Evolutionary conservation across 2,113 vertebrate genomes (phyloP).

Genomic region (Cynopterus brachyotis): DNA sequence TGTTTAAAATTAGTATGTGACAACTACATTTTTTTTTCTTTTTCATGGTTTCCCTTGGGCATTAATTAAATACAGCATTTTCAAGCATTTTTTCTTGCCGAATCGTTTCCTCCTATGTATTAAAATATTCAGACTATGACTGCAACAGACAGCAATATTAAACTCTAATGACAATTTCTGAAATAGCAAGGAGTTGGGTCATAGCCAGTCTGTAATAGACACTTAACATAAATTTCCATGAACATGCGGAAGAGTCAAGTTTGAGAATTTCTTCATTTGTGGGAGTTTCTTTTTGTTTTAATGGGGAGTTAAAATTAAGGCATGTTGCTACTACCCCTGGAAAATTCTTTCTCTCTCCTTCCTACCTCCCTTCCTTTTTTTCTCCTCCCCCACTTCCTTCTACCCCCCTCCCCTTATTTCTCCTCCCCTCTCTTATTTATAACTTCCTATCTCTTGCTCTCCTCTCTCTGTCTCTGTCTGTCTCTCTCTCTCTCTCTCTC

Average conservation of each 20-base stretch:
- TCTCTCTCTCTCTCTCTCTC: accelerated
- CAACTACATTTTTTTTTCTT: conserved; percentile 34
- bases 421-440: too few relatives aligned
- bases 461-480: accelerated
- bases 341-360: not conserved
- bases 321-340: not conserved
- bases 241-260: conserved; percentile 53
- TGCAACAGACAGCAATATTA: conserved; percentile 52
- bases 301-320: conserved; percentile 10
- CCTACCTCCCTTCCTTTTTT: not conserved
- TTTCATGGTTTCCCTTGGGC: conserved; percentile 57
- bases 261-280: conserved; percentile 18
- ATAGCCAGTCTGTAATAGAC: conserved; percentile 40
- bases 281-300: conserved; percentile 14
- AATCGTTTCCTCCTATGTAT: conserved; percentile 54
- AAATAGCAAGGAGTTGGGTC: conserved; percentile 40
- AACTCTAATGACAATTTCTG: conserved; percentile 57
- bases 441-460: too few relatives aligned
- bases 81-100: conserved; percentile 57
- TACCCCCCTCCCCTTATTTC: too few relatives aligned
- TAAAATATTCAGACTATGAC: conserved; percentile 67
- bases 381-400: accelerated
- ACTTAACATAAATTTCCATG: conserved; percentile 47
- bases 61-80: conserved; percentile 72
- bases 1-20: conserved; percentile 68